A percentile compares a stretch with the other conserved stretches of the same genome.
Conservation (phyloP, 2,797 vertebrate genomes). For the Chaetophractus vellerosus region DNA sequence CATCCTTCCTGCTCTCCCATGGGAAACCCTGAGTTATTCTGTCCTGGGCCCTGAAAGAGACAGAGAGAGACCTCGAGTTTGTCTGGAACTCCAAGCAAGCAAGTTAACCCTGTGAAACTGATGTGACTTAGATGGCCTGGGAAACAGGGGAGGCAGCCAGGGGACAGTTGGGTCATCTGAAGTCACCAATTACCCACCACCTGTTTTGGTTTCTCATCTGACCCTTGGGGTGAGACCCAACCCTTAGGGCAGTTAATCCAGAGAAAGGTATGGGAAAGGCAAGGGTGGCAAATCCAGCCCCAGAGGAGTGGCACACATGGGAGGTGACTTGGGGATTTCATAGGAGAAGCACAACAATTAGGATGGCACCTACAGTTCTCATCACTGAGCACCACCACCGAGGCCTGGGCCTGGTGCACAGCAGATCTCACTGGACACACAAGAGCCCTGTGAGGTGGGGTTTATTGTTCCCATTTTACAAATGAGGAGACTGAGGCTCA, state of each 20-base stretch:
- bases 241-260: neutral
- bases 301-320: neutral
- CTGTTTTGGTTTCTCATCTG: constrained; percentile 67
- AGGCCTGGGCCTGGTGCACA: neutral
- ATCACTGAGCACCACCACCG: neutral
- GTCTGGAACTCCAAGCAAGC: constrained; percentile 44
- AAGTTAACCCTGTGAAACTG: constrained; percentile 77
- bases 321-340: neutral
- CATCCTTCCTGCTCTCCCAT: neutral
- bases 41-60: neutral
- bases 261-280: constrained; percentile 47
- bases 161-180: constrained; percentile 65
- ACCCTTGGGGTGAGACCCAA: constrained; percentile 30
- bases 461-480: neutral
- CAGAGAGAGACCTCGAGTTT: neutral
- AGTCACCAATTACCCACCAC: constrained; percentile 69
- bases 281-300: neutral
- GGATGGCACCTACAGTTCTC: neutral
- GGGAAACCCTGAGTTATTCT: constrained; percentile 50
- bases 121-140: constrained; percentile 72
- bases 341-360: neutral
- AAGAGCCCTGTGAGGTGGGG: neutral
- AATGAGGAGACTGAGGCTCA: neutral
- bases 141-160: constrained; percentile 52
- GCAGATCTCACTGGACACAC: neutral